A percentile compares a stretch with the other conserved stretches of the same genome.
Evolutionary conservation across 2,113 vertebrate species (phyloP).

Genomic region (Perognathus longimembris): DNA sequence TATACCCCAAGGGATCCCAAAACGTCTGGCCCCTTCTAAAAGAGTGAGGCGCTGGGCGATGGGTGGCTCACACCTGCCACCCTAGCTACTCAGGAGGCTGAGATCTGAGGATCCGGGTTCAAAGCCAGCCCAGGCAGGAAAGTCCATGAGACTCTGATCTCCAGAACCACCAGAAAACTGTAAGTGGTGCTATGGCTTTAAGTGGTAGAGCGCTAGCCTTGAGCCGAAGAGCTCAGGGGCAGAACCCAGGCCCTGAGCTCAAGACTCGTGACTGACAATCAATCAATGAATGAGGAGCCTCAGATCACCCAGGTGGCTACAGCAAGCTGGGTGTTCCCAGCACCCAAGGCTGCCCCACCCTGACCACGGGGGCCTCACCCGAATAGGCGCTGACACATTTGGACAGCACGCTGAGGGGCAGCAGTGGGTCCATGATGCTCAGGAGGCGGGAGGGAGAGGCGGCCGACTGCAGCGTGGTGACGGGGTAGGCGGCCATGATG

Average conservation of each 20-base stretch:
- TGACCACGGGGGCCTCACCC: constrained; percentile 81
- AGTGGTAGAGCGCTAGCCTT: no score
- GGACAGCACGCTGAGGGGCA: constrained; percentile 93
- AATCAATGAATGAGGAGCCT: not conserved
- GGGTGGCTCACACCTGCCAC: no score
- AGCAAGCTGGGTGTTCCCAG: no score
- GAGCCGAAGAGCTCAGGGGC: no score
- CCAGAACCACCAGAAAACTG: no score
- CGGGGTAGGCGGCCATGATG: constrained; percentile 93
- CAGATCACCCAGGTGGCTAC: not conserved
- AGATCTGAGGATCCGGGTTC: no score
- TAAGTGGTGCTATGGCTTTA: no score
- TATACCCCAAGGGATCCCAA: not conserved
- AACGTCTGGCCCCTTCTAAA: not conserved
- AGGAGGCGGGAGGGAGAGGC: constrained; percentile 96
- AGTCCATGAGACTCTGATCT: no score
- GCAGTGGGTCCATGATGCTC: constrained; percentile 93
- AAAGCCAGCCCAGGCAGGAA: no score
- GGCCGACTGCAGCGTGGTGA: constrained; percentile 90
- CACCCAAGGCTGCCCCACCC: not conserved
- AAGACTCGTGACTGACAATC: no score
- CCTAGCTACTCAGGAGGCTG: no score
- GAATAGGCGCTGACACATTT: constrained; percentile 94
- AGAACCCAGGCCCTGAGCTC: no score
- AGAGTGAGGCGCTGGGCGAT: not conserved